Conservation (phyloP, 1,140 invertebrate species). For the Thrips palmi region DNA sequence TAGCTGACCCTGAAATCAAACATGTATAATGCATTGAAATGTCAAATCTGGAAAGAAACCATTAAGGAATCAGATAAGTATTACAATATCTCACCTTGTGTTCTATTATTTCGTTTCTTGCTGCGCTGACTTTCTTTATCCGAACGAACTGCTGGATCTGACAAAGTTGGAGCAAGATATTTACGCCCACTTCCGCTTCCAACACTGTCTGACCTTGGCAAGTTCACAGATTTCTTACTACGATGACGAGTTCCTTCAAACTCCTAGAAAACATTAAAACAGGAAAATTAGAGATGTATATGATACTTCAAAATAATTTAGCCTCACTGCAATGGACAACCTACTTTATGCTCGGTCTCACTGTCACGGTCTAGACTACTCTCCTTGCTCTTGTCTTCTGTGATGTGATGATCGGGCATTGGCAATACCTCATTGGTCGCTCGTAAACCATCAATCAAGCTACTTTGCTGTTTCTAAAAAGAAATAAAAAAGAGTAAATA, state of each 20-base stretch:
- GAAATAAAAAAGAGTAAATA: conserved; percentile 6
- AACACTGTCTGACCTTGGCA: conserved; percentile 56
- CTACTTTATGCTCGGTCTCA: conserved; percentile 30
- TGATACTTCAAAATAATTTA: neutral
- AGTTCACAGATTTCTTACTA: too few relatives aligned
- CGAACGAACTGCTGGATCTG: conserved; percentile 57
- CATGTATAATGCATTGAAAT: neutral
- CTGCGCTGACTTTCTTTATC: conserved; percentile 49
- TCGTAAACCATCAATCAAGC: conserved; percentile 71
- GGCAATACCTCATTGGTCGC: conserved; percentile 63
- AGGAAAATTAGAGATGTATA: neutral
- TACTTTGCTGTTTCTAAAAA: conserved; percentile 78
- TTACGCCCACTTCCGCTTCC: conserved; percentile 63
- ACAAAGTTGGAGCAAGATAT: conserved; percentile 71
- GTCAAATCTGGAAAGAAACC: neutral
- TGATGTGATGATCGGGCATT: conserved; percentile 29
- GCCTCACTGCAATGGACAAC: neutral
- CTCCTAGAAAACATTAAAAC: conserved; percentile 13
- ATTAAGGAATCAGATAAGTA: conserved; percentile 2
- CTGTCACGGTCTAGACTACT: conserved; percentile 26
- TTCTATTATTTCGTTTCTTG: conserved; percentile 43
- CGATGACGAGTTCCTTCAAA: conserved; percentile 14
- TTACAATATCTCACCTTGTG: conserved; percentile 28
- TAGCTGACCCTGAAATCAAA: conserved; percentile 18
- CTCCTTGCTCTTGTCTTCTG: conserved; percentile 38